Evolutionary conservation across 2,113 vertebrate genomes (phyloP).

Genomic region (Ictalurus furcatus): DNA sequence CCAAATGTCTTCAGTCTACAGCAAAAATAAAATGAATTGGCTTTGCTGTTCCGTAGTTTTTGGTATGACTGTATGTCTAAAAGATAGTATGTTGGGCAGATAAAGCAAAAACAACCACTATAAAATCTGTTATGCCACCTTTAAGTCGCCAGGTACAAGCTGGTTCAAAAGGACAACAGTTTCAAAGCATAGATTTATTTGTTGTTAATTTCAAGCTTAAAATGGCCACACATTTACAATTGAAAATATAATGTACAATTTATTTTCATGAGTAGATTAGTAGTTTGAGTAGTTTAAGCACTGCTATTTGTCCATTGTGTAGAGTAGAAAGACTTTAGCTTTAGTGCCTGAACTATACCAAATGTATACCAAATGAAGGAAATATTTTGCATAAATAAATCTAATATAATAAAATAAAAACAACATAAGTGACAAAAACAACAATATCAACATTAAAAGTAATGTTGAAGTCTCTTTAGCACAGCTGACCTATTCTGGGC

Average conservation of each 20-base stretch:
- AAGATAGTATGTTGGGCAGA: background rate
- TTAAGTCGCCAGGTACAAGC: too few relatives aligned
- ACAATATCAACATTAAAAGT: background rate
- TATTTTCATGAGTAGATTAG: background rate
- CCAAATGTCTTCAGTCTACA: too few relatives aligned
- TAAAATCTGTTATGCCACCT: too few relatives aligned
- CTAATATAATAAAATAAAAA: background rate
- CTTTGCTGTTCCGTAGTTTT: background rate
- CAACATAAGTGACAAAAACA: background rate
- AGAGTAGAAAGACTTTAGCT: background rate
- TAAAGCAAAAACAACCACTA: background rate
- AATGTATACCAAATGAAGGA: background rate
- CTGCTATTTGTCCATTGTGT: background rate
- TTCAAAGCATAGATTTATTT: background rate
- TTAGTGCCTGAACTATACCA: background rate
- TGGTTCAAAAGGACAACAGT: background rate
- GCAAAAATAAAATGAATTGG: too few relatives aligned
- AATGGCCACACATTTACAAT: background rate
- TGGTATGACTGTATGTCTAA: background rate
- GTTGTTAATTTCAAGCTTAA: background rate
- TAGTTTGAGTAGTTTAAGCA: background rate
- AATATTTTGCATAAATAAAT: background rate
- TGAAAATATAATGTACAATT: background rate
- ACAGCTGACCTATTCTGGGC: background rate
- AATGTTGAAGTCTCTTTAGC: background rate